A percentile compares a stretch with the other conserved stretches of the same genome.
These are phyloP conservation scores for Bombus waltoni DNA, from an alignment of 1,140 invertebrate genomes.

Conservation along the genomic window DNA sequence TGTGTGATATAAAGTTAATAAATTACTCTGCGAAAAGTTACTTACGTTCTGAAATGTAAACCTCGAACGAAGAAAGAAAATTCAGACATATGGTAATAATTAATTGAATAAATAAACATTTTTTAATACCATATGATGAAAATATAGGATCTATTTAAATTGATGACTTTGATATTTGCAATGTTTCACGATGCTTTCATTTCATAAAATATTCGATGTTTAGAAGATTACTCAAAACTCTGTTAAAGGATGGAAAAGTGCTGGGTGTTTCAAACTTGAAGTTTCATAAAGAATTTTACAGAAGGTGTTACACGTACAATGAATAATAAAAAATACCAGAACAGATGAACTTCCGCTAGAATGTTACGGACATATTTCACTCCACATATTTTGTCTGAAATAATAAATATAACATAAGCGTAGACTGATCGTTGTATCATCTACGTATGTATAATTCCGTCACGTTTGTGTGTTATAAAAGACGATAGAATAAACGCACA, in stretches of 20 bases:
- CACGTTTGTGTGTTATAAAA: too few species aligned
- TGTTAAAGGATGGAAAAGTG: not conserved
- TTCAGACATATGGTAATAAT: not conserved
- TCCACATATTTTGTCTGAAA: not conserved
- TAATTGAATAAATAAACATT: not conserved
- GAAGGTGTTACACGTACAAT: not conserved
- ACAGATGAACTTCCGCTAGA: not conserved
- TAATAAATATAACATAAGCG: not conserved
- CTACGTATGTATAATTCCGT: too few species aligned
- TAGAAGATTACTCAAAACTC: not conserved
- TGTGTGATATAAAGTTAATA: slow-evolving; percentile 36
- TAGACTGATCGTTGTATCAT: not conserved
- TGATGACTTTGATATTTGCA: not conserved
- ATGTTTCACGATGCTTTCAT: not conserved
- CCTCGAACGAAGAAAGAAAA: not conserved
- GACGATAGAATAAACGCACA: not conserved
- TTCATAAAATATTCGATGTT: not conserved
- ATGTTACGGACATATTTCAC: not conserved
- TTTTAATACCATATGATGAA: not conserved
- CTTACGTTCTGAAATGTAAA: not conserved
- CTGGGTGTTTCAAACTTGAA: not conserved
- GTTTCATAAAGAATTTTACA: not conserved
- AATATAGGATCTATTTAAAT: not conserved
- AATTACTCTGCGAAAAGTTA: slow-evolving; percentile 14
- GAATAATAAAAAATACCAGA: not conserved